Evolutionary conservation across 1,140 invertebrate species (phyloP).

Genomic region (Steinernema feltiae): DNA sequence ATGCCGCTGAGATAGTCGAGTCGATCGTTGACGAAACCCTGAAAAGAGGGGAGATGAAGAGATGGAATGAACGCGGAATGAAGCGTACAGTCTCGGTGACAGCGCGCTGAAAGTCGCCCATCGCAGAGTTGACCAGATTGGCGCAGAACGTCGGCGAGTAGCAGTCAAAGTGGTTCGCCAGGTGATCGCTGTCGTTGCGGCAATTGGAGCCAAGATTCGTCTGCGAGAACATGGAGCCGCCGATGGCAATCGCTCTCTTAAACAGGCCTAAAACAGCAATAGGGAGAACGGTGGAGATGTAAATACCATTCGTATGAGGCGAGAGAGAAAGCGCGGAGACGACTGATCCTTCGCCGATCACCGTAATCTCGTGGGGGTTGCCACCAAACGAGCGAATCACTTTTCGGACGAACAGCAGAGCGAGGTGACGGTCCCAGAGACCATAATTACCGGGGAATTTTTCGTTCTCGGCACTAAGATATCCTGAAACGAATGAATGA

Average conservation of each 20-base stretch:
- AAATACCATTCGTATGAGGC: not conserved
- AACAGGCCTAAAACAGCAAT: conserved; percentile 15
- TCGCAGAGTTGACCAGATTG: too few species aligned
- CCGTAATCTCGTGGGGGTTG: conserved; percentile 24
- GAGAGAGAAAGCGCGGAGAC: conserved; percentile 20
- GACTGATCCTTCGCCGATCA: conserved; percentile 17
- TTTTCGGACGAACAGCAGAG: conserved; percentile 20
- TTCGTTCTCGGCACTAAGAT: not conserved
- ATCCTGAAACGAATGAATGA: not conserved
- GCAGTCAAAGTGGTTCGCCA: conserved; percentile 12
- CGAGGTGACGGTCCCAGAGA: conserved; percentile 19
- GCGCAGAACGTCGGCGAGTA: not conserved
- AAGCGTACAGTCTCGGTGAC: too few species aligned
- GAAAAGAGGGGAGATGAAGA: not conserved
- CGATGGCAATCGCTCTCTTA: conserved; percentile 6
- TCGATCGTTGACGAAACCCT: conserved; percentile 24
- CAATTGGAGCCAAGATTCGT: conserved; percentile 12
- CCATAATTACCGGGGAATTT: conserved; percentile 21
- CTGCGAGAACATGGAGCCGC: conserved; percentile 12
- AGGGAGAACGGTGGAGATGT: conserved; percentile 23
- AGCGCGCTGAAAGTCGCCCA: conserved; percentile 11
- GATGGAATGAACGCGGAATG: too few species aligned
- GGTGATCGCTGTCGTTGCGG: conserved; percentile 16
- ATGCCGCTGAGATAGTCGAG: not conserved
- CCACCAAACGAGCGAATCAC: conserved; percentile 17